A percentile compares a stretch with the other conserved stretches of the same genome.
These are phyloP conservation scores for Engystomops pustulosus DNA, from an alignment of 2,113 vertebrate species.

Conservation along the genomic window DNA sequence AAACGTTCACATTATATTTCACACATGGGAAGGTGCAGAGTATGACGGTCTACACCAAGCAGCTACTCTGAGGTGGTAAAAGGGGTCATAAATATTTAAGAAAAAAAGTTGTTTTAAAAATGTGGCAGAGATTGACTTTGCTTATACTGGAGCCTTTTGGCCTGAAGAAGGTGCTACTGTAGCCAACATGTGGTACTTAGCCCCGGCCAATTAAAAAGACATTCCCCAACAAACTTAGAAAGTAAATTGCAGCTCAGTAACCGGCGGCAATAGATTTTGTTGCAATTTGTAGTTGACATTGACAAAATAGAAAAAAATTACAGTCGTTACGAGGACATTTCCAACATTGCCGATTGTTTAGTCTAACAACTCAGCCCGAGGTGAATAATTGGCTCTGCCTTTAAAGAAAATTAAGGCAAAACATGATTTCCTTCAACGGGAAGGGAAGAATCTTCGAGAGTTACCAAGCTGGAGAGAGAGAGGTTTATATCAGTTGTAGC, in stretches of 20 bases:
- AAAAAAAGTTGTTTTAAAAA: neutral
- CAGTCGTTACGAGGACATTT: constrained; percentile 8
- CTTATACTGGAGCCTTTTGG: neutral
- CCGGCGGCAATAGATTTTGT: neutral
- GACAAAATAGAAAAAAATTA: constrained; percentile 33
- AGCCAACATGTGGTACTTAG: neutral
- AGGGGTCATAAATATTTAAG: too few relatives aligned
- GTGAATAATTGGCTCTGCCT: neutral
- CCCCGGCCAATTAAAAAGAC: neutral
- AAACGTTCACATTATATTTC: too few relatives aligned
- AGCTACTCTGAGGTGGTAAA: too few relatives aligned
- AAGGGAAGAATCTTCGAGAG: neutral
- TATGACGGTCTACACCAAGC: too few relatives aligned
- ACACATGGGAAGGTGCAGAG: too few relatives aligned
- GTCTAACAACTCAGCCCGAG: constrained; percentile 18
- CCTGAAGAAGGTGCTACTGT: neutral
- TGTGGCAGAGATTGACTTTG: neutral
- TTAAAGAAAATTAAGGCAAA: constrained; percentile 22
- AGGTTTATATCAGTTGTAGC: neutral
- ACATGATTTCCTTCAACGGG: neutral
- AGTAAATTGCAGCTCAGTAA: constrained; percentile 2
- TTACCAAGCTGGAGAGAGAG: neutral
- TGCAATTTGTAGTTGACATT: constrained; percentile 32
- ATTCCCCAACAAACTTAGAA: neutral
- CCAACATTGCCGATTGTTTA: constrained; percentile 1